These are phyloP conservation scores for Listrodromus nycthemerus DNA, from an alignment of 2,888 invertebrate species.

Conservation along the genomic window DNA sequence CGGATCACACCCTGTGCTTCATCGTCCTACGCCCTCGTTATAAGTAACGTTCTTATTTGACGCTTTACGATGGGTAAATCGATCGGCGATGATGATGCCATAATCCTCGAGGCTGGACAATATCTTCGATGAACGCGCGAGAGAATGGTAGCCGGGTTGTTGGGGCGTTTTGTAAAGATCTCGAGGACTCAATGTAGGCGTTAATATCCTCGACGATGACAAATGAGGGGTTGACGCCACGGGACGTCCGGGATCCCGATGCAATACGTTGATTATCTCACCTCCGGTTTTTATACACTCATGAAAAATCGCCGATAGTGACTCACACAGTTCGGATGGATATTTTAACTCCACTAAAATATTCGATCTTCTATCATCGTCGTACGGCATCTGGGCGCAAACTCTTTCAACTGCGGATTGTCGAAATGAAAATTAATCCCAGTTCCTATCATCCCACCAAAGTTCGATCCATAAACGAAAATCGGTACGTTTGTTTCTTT, in stretches of 20 bases:
- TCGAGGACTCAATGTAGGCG: conserved; percentile 74
- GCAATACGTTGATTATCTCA: conserved; percentile 73
- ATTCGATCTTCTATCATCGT: conserved; percentile 22
- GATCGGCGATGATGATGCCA: conserved; percentile 69
- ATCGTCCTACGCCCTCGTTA: conserved; percentile 28
- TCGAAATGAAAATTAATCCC: not conserved
- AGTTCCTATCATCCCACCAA: not conserved
- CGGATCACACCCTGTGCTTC: conserved; percentile 24
- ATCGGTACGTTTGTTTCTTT: not conserved
- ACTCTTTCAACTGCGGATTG: not conserved
- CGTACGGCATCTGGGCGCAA: not conserved
- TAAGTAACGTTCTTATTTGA: conserved; percentile 40
- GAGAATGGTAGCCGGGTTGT: conserved; percentile 10
- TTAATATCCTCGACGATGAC: conserved; percentile 79
- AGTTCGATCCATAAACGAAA: not conserved
- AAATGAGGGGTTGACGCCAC: conserved; percentile 76
- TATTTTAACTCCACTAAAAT: conserved; percentile 29
- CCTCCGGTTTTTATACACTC: conserved; percentile 67
- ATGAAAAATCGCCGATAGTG: conserved; percentile 71
- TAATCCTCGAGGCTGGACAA: conserved; percentile 53
- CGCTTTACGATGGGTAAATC: conserved; percentile 55
- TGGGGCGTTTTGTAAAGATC: conserved; percentile 73
- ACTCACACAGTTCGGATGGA: conserved; percentile 45
- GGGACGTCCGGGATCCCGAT: conserved; percentile 74
- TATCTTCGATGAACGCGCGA: conserved; percentile 51